phyloP scores from a whole-genome alignment of 2,113 vertebrate genomes.

The Silurus asotus region DNA sequence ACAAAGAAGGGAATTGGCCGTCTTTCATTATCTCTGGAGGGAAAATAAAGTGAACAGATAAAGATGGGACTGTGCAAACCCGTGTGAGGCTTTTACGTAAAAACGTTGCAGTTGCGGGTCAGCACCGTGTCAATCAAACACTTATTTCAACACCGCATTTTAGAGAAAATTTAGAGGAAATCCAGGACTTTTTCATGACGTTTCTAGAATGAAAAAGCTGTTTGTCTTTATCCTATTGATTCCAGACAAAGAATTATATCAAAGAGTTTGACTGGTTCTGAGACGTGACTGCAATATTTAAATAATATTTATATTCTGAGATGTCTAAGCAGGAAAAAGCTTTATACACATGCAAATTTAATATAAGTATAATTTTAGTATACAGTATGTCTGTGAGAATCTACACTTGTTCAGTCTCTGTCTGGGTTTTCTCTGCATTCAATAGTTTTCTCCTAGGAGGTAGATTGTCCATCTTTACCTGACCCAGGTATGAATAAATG shows the following conservation, averaged over 20 bases:
- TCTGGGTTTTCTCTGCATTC: neutral
- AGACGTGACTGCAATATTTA: neutral
- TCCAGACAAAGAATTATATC: neutral
- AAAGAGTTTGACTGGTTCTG: neutral
- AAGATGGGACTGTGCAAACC: neutral
- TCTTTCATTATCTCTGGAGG: slow-evolving; percentile 29
- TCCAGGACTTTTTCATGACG: neutral
- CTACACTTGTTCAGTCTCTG: neutral
- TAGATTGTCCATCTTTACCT: neutral
- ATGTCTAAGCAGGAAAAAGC: neutral
- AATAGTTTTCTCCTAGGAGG: neutral
- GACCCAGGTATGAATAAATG: neutral
- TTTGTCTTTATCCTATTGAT: neutral
- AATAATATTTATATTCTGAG: neutral
- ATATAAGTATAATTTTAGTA: neutral
- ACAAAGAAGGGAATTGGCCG: slow-evolving; percentile 33
- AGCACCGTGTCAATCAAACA: neutral
- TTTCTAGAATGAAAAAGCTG: neutral
- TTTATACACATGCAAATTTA: neutral
- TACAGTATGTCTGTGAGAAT: neutral
- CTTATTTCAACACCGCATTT: neutral
- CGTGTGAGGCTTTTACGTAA: slow-evolving; percentile 4
- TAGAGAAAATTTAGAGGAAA: neutral
- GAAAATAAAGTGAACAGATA: slow-evolving; percentile 26
- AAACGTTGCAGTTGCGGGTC: neutral